Base-by-base conservation (phyloP, 2,113 vertebrate species). In the Antigone vipio region DNA sequence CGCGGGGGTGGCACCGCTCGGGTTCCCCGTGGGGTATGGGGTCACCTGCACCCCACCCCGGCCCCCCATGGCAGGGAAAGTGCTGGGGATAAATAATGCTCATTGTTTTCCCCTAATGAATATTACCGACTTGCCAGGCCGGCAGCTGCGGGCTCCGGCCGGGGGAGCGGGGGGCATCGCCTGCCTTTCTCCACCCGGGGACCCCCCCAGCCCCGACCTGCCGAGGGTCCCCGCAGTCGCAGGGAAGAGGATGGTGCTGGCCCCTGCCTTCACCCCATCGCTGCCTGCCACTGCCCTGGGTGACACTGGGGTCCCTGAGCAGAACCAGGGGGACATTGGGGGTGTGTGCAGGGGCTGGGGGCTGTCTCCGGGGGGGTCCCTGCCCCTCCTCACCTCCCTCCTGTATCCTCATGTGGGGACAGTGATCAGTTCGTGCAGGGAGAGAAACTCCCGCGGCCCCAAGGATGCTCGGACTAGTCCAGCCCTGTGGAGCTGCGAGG, bases 71-170 rank as follows among this genome's bases (percentile, higher is more conserved):
- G 60, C 74, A 79, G 69, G 30, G 81, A 84, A 76, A 85, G 88
- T 30, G 77, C 53, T 9, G 53, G 49, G 67, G 76, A 82, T 81
- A 94, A 93, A 97, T 93, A 94, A 95, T 58, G 49, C 76, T 92
- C 93, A 95, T 97, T 97, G 96, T 97, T 89, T 95, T 69, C 82
- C 30, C 53, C 75, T 91, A n/a, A 93, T 96, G 95, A 96, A 96
- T 96, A 90, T 96, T 83, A 94, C 87, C 75, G 89, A 93, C 77
- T 74, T 56, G 75, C 67, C 85, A 50, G 89, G 89, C 77, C 56
- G 73, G 91, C 97, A 97, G 97, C 97, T 95, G 95, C 83, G 67
- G 85, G 55, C 81, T 89, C 72, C 12, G 32, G 82, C 78, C 66
- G 24, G 40, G 49, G 55, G 22, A 92, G 55, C 5, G 19, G 64